Evolutionary conservation across 2,888 invertebrate genomes (phyloP), one percentile per base, ranked within the genome.

Genomic region (Chymomyza procnemis): DNA sequence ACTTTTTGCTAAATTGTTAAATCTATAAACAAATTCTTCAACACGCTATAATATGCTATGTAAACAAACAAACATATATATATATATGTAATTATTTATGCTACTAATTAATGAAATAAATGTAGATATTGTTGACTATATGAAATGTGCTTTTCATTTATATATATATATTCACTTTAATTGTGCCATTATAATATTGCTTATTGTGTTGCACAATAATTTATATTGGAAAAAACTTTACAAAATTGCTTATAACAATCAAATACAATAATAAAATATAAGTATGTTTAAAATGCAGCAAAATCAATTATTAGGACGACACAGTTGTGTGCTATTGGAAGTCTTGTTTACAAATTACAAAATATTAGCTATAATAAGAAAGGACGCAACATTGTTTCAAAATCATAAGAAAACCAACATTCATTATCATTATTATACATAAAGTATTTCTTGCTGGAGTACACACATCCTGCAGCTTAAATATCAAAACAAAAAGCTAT

Each of bases 61-160:
- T 41, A 41, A 9, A 41, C 12, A 41, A 41, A 26, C 26, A n/a
- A n/a, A n/a, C n/a, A n/a, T n/a, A n/a, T n/a, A n/a, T n/a, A n/a
- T n/a, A 41, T 41, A 41, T 41, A 66, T 66, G 72, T 76, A 80
- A 75, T 76, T 76, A 75, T 83, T 83, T 79, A 75, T 79, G 78
- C 78, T 81, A 78, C 79, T 83, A 83, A 83, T 81, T 83, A 81
- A 78, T 76, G 69, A 79, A 81, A 78, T 80, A 78, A 80, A 80
- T 79, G 78, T 83, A 80, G 83, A 83, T 83, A 81, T 83, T 83
- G 81, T 80, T 81, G 81, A 80, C 72, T 69, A 74, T 78, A 54
- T 22, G 54, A 54, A 14, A 54, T 54, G 54, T 14, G 16, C 54
- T 18, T 54, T 54, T 54, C 26, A 26, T 26, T 26, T 26, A 26